Conservation (phyloP, 2,113 vertebrate genomes). For the Thinocorus orbignyianus region DNA sequence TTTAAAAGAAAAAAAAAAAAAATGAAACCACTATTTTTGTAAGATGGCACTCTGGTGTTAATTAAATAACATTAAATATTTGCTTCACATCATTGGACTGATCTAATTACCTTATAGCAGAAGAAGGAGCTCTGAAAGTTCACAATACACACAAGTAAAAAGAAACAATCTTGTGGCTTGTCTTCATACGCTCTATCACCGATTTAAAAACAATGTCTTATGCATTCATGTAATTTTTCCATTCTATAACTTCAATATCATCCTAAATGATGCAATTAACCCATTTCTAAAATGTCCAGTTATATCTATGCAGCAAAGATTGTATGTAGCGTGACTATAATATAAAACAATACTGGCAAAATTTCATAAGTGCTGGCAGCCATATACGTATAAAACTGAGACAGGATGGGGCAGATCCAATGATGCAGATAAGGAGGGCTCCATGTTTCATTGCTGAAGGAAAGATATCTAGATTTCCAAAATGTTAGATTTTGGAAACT, state of each 20-base stretch:
- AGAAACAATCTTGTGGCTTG: background rate
- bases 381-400: background rate
- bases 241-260: background rate
- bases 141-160: background rate
- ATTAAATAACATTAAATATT: background rate
- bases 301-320: background rate
- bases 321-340: background rate
- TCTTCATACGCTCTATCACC: background rate
- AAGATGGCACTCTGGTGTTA: background rate
- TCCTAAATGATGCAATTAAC: background rate
- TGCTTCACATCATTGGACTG: background rate
- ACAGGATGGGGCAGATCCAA: background rate
- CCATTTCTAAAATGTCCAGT: background rate
- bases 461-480: background rate
- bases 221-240: background rate
- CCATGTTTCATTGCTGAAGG: background rate
- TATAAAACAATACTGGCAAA: background rate
- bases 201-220: background rate
- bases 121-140: background rate
- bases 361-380: background rate
- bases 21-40: background rate
- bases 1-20: background rate
- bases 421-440: background rate
- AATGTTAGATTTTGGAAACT: background rate
- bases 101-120: background rate